These are phyloP conservation scores for Catharus minimus DNA, from an alignment of 2,113 vertebrate species.

Conservation along the genomic window DNA sequence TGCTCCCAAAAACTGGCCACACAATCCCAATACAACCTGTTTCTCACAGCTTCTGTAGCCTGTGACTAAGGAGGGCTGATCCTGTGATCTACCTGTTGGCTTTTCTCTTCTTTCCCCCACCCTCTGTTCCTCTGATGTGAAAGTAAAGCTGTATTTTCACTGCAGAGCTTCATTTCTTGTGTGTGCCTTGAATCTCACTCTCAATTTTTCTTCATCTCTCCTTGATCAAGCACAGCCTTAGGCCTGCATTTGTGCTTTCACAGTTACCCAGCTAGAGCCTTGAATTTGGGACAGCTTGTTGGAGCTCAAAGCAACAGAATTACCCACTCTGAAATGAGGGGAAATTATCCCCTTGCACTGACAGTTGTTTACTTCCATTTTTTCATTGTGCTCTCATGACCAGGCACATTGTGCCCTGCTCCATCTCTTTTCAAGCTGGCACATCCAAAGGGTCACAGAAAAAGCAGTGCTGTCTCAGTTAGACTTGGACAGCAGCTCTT, in stretches of 20 bases:
- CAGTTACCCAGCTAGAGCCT: not conserved
- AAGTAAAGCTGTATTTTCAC: not conserved
- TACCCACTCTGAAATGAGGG: not conserved
- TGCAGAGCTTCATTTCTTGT: not conserved
- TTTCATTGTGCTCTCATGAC: not conserved
- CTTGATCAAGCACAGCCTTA: not conserved
- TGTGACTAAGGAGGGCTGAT: not conserved
- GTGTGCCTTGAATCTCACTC: not conserved
- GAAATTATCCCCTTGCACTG: not conserved
- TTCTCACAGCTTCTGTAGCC: not conserved
- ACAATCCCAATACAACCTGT: not conserved
- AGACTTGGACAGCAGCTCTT: not conserved
- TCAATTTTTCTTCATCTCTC: not conserved
- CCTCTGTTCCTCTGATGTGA: not conserved
- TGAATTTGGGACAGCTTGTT: not conserved
- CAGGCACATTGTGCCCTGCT: not conserved
- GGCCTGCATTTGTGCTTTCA: not conserved
- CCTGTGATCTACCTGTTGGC: not conserved
- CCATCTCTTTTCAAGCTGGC: not conserved
- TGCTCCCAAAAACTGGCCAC: not conserved
- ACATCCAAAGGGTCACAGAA: not conserved
- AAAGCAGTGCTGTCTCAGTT: not conserved
- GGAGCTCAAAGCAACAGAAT: not conserved
- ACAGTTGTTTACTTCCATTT: not conserved
- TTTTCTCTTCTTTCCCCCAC: not conserved